Evolutionary conservation across 2,888 invertebrate species (phyloP).

Genomic region (Teinopalpus imperialis): DNA sequence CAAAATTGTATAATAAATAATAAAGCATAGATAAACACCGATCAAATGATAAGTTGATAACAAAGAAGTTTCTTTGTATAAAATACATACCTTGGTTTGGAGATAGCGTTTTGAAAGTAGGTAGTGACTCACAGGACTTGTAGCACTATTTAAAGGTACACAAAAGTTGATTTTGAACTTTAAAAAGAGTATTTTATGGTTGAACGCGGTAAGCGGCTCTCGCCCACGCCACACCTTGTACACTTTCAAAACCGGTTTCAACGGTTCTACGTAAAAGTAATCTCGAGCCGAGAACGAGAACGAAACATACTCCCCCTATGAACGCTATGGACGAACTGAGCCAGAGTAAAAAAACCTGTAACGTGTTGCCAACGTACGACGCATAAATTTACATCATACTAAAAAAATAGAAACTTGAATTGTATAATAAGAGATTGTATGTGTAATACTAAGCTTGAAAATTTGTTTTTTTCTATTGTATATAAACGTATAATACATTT

Average conservation of each 20-base stretch:
- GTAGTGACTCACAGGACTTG: conserved; percentile 37
- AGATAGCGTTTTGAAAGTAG: conserved; percentile 38
- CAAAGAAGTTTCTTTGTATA: conserved; percentile 13
- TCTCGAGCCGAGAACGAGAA: conserved; percentile 38
- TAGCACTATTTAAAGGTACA: conserved; percentile 24
- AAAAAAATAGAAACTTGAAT: background rate
- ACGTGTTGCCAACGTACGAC: conserved; percentile 48
- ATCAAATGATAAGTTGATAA: conserved; percentile 21
- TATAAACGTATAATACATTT: too few relatives aligned
- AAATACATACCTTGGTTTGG: conserved; percentile 24
- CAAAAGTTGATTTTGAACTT: conserved; percentile 44
- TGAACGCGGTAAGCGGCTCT: conserved; percentile 65
- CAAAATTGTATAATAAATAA: background rate
- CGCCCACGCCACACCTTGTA: conserved; percentile 71
- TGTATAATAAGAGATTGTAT: too few relatives aligned
- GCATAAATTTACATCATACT: background rate
- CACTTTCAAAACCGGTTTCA: conserved; percentile 76
- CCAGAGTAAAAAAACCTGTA: conserved; percentile 45
- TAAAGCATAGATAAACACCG: conserved; percentile 3
- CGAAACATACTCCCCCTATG: conserved; percentile 41
- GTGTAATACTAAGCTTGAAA: too few relatives aligned
- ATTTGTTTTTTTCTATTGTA: too few relatives aligned
- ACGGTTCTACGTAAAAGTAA: conserved; percentile 69
- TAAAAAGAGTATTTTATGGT: conserved; percentile 56
- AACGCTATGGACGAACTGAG: conserved; percentile 49